A percentile compares a stretch with the other conserved stretches of the same genome.
These are phyloP conservation scores for Anastrepha ludens DNA, from an alignment of 1,140 invertebrate genomes.

Conservation along the genomic window DNA sequence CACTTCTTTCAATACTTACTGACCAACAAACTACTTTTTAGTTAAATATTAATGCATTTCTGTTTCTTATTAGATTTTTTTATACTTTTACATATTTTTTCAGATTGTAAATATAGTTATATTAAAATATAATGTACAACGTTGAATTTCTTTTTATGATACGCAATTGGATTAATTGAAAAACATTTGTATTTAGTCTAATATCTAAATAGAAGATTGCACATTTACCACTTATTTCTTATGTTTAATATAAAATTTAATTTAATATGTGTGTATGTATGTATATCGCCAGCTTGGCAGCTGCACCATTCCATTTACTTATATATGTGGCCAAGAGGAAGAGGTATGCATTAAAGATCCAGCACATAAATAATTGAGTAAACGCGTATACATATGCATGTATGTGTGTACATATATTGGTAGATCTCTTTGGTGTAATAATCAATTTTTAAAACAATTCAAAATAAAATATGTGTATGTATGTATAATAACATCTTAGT, in stretches of 20 bases:
- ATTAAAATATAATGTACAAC: neutral
- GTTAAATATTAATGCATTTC: no score
- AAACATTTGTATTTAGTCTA: constrained; percentile 10
- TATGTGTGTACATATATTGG: neutral
- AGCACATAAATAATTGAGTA: neutral
- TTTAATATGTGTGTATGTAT: neutral
- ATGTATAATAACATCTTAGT: neutral
- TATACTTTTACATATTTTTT: no score
- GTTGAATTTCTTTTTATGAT: neutral
- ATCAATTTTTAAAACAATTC: neutral
- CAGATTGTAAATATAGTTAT: neutral
- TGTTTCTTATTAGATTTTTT: no score
- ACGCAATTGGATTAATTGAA: neutral
- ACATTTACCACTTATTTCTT: neutral
- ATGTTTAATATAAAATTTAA: constrained; percentile 2
- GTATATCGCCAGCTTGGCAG: constrained; percentile 2
- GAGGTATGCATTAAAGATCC: neutral
- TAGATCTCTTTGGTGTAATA: constrained; percentile 28
- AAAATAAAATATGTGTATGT: neutral
- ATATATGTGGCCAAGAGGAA: neutral
- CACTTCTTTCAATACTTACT: no score
- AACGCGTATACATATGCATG: neutral
- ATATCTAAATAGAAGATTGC: neutral
- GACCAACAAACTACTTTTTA: no score
- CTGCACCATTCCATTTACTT: neutral